These are phyloP conservation scores for Seira musarum DNA, from an alignment of 2,888 invertebrate genomes.

Conservation along the genomic window DNA sequence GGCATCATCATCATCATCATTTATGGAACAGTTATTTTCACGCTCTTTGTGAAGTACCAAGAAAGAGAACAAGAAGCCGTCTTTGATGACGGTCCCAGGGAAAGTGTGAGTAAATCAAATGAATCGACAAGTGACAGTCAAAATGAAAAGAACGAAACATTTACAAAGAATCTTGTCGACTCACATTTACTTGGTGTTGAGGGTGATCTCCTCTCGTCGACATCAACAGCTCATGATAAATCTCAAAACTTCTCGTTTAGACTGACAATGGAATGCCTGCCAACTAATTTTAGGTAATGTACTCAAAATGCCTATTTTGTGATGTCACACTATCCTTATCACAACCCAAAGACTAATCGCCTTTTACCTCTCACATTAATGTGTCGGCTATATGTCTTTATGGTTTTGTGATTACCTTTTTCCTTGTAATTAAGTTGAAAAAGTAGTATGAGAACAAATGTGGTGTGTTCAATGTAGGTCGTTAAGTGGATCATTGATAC, in stretches of 20 bases:
- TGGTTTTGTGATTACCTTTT: too few relatives aligned
- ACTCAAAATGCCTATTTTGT: slow-evolving; percentile 9
- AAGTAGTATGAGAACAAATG: too few relatives aligned
- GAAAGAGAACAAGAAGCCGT: not conserved
- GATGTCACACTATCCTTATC: slow-evolving; percentile 21
- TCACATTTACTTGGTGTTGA: slow-evolving; percentile 29
- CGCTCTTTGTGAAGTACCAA: slow-evolving; percentile 49
- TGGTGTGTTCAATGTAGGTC: slow-evolving; percentile 40
- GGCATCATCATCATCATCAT: slow-evolving; percentile 50
- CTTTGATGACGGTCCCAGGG: slow-evolving; percentile 16
- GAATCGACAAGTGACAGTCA: slow-evolving; percentile 49
- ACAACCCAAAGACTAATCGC: too few relatives aligned
- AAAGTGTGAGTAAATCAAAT: slow-evolving; percentile 37
- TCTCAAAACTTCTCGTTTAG: slow-evolving; percentile 46
- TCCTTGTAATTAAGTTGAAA: too few relatives aligned
- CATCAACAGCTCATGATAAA: slow-evolving; percentile 35
- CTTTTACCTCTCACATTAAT: too few relatives aligned
- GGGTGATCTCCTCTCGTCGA: slow-evolving; percentile 21
- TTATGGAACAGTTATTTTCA: slow-evolving; percentile 47
- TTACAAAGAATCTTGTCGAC: slow-evolving; percentile 4
- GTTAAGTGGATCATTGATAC: slow-evolving; percentile 54
- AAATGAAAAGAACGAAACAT: slow-evolving; percentile 37
- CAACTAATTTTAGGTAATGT: slow-evolving; percentile 57
- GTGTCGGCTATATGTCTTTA: too few relatives aligned
- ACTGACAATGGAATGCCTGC: slow-evolving; percentile 54